These are phyloP conservation scores for Orchesella flavescens DNA, from an alignment of 2,888 invertebrate genomes.

Conservation along the genomic window DNA sequence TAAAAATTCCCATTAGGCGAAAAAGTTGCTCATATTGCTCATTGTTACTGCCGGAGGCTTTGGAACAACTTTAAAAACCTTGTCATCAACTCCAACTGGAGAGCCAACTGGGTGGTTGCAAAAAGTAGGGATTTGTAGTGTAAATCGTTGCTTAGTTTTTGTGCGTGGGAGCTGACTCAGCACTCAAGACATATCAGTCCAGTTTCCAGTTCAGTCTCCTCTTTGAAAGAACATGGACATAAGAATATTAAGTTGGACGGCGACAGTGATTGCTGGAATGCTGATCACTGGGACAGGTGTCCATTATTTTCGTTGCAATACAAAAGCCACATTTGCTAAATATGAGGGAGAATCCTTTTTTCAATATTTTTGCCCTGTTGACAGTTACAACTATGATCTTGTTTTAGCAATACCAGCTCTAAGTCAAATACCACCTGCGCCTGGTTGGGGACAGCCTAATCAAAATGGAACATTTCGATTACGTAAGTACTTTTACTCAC, in stretches of 20 bases:
- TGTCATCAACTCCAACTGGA: too few species aligned
- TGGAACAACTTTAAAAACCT: too few species aligned
- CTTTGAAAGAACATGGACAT: conserved; percentile 37
- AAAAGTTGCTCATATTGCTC: too few species aligned
- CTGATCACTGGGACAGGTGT: conserved; percentile 56
- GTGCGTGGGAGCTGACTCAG: too few species aligned
- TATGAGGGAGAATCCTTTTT: conserved; percentile 45
- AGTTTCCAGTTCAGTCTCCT: too few species aligned
- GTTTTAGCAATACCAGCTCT: conserved; percentile 36
- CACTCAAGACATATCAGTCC: too few species aligned
- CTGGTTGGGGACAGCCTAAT: conserved; percentile 1
- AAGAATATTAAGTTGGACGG: conserved; percentile 32
- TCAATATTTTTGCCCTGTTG: conserved; percentile 48
- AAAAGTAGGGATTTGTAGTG: too few species aligned
- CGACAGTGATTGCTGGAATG: conserved; percentile 32
- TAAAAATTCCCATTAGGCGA: too few species aligned
- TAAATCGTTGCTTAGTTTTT: too few species aligned
- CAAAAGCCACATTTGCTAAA: background rate
- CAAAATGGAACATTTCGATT: background rate
- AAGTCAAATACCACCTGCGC: background rate
- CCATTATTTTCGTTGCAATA: conserved; percentile 61
- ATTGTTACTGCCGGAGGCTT: too few species aligned
- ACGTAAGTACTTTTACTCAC: conserved; percentile 18
- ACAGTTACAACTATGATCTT: conserved; percentile 47
- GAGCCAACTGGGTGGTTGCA: too few species aligned